phyloP scores from a whole-genome alignment of 2,113 vertebrate species.

The Vimba vimba region DNA sequence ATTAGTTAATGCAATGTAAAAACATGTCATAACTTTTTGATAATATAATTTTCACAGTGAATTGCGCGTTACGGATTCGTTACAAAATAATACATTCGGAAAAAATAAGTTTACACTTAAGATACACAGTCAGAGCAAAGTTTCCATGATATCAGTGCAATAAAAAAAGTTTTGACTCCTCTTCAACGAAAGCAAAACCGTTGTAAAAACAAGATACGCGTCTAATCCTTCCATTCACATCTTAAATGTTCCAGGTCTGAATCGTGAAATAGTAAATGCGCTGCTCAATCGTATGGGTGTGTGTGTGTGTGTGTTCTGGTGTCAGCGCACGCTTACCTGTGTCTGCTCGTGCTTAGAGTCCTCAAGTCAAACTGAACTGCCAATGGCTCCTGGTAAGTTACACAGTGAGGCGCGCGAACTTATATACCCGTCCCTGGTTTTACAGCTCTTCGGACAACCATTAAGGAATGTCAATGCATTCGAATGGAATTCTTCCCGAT shows the following conservation, averaged over 20 bases:
- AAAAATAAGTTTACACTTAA: too few relatives aligned
- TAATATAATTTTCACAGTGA: too few relatives aligned
- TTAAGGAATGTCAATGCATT: constrained; percentile 64
- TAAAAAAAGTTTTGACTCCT: too few relatives aligned
- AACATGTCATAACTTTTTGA: too few relatives aligned
- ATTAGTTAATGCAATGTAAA: too few relatives aligned
- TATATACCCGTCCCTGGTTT: constrained; percentile 72
- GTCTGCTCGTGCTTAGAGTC: constrained; percentile 57
- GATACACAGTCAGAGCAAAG: not conserved
- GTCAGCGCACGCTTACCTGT: constrained; percentile 62
- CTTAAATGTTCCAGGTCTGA: not conserved
- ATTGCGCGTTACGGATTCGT: not conserved
- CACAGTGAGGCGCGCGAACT: constrained; percentile 51
- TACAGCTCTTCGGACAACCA: constrained; percentile 27
- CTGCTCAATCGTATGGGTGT: not conserved
- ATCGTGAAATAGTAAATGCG: not conserved
- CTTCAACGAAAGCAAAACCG: not conserved
- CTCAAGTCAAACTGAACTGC: constrained; percentile 52
- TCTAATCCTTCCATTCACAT: not conserved
- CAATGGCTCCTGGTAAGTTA: constrained; percentile 60
- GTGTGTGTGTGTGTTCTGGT: not conserved
- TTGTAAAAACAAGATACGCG: too few relatives aligned
- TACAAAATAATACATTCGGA: not conserved
- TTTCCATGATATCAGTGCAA: not conserved
- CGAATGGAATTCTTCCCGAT: constrained; percentile 66